Evolutionary conservation across 1,140 invertebrate genomes (phyloP).

Genomic region (Diorhabda elongata): DNA sequence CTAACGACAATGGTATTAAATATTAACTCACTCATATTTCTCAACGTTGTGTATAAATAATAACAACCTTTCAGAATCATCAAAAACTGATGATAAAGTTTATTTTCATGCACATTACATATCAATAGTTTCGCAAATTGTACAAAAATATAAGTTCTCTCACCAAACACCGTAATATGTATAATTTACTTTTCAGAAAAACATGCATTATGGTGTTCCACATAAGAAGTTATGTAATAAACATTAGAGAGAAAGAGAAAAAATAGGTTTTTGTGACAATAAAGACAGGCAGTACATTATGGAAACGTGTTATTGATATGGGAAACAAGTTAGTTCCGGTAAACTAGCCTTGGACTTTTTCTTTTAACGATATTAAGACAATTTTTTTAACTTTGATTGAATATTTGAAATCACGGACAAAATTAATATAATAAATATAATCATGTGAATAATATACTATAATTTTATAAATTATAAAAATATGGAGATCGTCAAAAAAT

Average conservation of each 20-base stretch:
- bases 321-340: conserved; percentile 9
- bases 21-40: background rate
- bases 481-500: background rate
- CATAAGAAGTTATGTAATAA: conserved; percentile 13
- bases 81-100: conserved; percentile 7
- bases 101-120: conserved; percentile 10
- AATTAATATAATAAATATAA: background rate
- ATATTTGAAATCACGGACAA: background rate
- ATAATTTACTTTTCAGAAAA: conserved; percentile 18
- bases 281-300: background rate
- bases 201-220: conserved; percentile 15
- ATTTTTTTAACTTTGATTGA: background rate
- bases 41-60: background rate
- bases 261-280: background rate
- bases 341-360: background rate
- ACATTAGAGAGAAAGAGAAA: conserved; percentile 4
- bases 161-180: conserved; percentile 6
- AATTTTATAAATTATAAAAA: background rate
- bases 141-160: conserved; percentile 10
- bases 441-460: background rate
- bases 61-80: conserved; percentile 5
- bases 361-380: background rate
- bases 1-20: background rate
- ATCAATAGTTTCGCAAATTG: conserved; percentile 15
- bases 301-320: conserved; percentile 13